Evolutionary conservation across 2,888 invertebrate genomes (phyloP), one percentile per base, ranked within the genome.

Genomic region (Agrochola litura): DNA sequence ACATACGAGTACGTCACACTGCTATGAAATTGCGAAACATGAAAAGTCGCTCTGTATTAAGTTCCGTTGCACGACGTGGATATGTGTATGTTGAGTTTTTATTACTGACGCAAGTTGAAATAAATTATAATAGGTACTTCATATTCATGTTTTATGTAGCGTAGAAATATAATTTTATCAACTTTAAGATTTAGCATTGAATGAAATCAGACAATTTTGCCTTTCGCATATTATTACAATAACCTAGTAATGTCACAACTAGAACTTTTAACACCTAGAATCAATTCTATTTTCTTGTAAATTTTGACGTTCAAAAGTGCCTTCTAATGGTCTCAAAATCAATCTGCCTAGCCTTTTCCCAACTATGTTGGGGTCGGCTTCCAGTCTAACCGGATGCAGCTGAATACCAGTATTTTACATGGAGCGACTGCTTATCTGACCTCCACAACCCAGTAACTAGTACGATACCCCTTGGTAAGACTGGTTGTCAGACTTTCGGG

Each of bases 1-100:
- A 63, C 79, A 66, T 46, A 58, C 64, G 22, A 25, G 46, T 43
- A 78, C 79, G 68, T 78, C 79, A 69, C 10, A 84, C 56, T 46
- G 85, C 52, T 76, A 84, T 82, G 81, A 80, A 84, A 82, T 75
- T 75, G 81, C 56, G 75, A 82, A 82, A 82, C 82, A 82, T 84
- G 82, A 76, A 84, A 82, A 82, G 81, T 84, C 82, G 81, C 82
- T 82, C 73, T 69, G 68, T 82, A 30, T 82, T 30, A 84, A 84
- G 82, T 83, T 85, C 58, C 65, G 60, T 43, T 71, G 71, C 81
- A 85, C 58, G 6, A 41, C 64, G 64, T 81, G 14, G 8, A 58
- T 52, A 25, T 61, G 19, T 52, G 78, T 60, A 65, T 66, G 73
- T 73, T 43, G 16, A 56, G 69, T 73, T 73, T 73, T 65, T 80